phyloP scores from a whole-genome alignment of 2,797 vertebrate genomes.

The Chloroceryle amazona region DNA sequence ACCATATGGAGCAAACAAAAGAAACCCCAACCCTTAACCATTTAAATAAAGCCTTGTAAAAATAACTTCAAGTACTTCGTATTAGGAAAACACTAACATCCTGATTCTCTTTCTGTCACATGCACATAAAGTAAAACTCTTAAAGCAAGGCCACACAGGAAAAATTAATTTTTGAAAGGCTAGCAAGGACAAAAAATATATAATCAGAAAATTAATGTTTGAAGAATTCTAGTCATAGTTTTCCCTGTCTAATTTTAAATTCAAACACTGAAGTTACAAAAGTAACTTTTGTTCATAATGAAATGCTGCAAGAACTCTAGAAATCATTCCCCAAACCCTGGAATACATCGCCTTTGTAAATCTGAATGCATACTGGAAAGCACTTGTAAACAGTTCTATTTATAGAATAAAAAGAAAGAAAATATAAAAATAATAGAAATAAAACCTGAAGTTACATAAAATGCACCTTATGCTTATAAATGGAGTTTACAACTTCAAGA shows the following conservation, averaged over 20 bases:
- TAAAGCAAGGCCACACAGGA: not conserved
- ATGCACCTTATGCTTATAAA: not conserved
- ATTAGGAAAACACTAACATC: not conserved
- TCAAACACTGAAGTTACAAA: not conserved
- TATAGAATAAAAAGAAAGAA: not conserved
- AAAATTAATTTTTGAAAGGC: not conserved
- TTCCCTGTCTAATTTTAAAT: not conserved
- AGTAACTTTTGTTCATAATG: not conserved
- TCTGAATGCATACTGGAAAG: not conserved
- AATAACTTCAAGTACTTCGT: not conserved
- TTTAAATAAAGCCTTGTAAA: slow-evolving; percentile 45
- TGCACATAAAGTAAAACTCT: not conserved
- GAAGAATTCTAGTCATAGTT: not conserved
- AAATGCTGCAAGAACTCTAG: not conserved
- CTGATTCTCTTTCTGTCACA: not conserved
- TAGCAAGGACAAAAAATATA: not conserved
- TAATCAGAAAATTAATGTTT: not conserved
- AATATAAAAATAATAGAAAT: not conserved
- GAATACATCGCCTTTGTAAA: not conserved
- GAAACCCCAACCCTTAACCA: not conserved
- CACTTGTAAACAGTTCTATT: not conserved
- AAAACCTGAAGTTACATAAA: not conserved
- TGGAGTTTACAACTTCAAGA: not conserved
- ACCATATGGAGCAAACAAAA: slow-evolving; percentile 41
- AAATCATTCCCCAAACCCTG: not conserved